Percentiles rank a stretch among this genome's conserved stretches.
Evolutionary conservation across 2,797 vertebrate species (phyloP).

Genomic region (Smutsia gigantea): DNA sequence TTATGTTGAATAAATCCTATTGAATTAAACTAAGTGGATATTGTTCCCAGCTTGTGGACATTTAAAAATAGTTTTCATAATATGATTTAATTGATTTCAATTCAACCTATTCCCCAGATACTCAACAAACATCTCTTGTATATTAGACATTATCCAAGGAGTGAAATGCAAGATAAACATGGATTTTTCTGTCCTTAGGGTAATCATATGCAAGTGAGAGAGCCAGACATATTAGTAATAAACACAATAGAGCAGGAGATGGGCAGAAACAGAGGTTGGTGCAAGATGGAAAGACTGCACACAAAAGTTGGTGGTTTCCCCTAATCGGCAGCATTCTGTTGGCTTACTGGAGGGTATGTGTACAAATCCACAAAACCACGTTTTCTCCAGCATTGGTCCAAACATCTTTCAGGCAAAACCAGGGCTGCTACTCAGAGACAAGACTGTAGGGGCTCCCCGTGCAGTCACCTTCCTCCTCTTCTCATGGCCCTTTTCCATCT

Average conservation of each 20-base stretch:
- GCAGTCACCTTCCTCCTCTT: neutral
- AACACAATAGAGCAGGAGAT: neutral
- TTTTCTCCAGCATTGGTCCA: neutral
- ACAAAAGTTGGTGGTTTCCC: neutral
- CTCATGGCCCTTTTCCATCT: neutral
- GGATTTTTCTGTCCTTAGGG: neutral
- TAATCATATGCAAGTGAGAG: neutral
- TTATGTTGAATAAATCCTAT: neutral
- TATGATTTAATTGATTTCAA: neutral
- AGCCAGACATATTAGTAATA: neutral
- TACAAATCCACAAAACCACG: neutral
- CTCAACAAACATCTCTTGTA: neutral
- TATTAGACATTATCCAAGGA: neutral
- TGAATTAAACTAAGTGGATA: neutral
- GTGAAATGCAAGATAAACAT: neutral
- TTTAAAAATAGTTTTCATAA: neutral
- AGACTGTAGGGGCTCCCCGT: neutral
- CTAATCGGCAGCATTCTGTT: neutral
- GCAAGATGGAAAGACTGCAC: neutral
- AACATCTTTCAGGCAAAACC: neutral
- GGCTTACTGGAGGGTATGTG: neutral
- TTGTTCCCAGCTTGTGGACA: neutral
- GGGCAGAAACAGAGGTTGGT: neutral
- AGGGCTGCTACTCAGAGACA: neutral
- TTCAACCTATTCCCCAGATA: neutral